phyloP scores from a whole-genome alignment of 2,888 invertebrate species.

The Cabera pusaria region DNA sequence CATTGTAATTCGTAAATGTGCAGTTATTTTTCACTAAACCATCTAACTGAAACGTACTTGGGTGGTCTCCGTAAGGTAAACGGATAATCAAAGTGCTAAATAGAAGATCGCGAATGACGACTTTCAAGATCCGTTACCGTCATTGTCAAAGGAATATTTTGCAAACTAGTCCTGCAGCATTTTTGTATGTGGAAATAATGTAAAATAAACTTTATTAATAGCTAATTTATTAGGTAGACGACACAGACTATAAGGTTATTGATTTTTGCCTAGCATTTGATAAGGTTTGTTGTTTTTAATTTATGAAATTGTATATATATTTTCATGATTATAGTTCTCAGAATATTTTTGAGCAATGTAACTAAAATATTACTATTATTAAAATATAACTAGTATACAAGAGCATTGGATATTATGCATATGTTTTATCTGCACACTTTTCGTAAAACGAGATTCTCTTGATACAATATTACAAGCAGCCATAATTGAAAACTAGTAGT shows the following conservation, averaged over 20 bases:
- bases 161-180: constrained; percentile 12
- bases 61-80: constrained; percentile 26
- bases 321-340: too few species aligned
- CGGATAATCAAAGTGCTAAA: constrained; percentile 40
- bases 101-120: constrained; percentile 35
- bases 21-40: constrained; percentile 18
- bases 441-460: background rate
- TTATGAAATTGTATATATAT: too few species aligned
- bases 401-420: too few species aligned
- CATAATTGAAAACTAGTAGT: constrained; percentile 48
- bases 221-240: background rate
- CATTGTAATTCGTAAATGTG: constrained; percentile 1
- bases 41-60: constrained; percentile 26
- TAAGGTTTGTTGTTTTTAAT: too few species aligned
- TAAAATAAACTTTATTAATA: background rate
- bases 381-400: too few species aligned
- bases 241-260: background rate
- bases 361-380: too few species aligned
- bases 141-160: constrained; percentile 3
- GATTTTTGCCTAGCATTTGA: too few species aligned
- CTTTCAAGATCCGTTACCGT: constrained; percentile 32
- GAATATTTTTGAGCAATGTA: too few species aligned
- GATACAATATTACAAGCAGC: constrained; percentile 20
- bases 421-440: too few species aligned
- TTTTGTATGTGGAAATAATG: constrained; percentile 2